Evolutionary conservation across 2,888 invertebrate species (phyloP), one percentile per base, ranked within the genome.

Genomic region (Neoaliturus tenellus): DNA sequence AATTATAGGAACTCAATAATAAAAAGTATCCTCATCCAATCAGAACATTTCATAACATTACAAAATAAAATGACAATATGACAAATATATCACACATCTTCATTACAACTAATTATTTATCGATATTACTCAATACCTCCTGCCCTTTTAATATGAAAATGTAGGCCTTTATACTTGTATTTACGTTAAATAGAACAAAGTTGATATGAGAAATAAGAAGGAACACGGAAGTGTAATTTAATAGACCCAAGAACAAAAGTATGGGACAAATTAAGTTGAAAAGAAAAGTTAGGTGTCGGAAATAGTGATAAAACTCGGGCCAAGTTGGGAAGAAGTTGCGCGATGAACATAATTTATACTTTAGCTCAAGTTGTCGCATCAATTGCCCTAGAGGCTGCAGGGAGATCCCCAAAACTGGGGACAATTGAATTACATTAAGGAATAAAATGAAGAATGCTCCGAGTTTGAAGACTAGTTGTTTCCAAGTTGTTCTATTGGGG

Each of bases 271-370:
- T 75, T 41, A 44, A 75, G 44, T 75, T 75, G 48, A 48, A 75
- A 75, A 75, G 75, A 41, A 75, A 75, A 75, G 75, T 75, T 75
- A 75, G 75, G 75, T 75, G 75, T 75, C 28, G 44, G 75, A 75
- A 75, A 75, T 75, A 39, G 75, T 39, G 75, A 75, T 75, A 75
- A 44, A 75, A 75, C 75, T 75, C 39, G 48, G 75, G 28, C 44
- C 39, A 75, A 44, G 44, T 75, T 44, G 35, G 75, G 75, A 44
- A 41, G 39, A 75, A 75, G 44, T 41, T 75, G 48, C 28, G 8
- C 28, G 75, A 75, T 75, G 75, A 75, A 71, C 75, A 44, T 75
- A 28, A 75, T 75, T 75, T 75, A 75, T 75, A 28, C 39, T 44
- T 28, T 12, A 44, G 44, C 28, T 28, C 44, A 44, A 75, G 75